A percentile compares a stretch with the other conserved stretches of the same genome.
Evolutionary conservation across 37 sponge, comb jelly and placozoan species (phyloP).

Genomic region (Ephydatia muelleri): DNA sequence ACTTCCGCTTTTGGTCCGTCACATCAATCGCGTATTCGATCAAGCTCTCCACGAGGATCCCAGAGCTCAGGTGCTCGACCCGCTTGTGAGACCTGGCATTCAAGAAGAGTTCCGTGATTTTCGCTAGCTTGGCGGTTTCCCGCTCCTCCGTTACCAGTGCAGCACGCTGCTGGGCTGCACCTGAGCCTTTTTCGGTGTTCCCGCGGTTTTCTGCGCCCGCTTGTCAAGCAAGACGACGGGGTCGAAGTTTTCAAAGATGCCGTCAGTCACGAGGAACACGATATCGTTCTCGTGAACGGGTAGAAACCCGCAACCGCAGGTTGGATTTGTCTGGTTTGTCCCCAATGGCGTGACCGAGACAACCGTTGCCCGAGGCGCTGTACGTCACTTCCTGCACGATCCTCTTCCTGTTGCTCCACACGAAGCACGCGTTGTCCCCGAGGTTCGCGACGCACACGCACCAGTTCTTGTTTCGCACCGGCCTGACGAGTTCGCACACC

Average conservation of each 20-base stretch:
- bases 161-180: too few relatives aligned
- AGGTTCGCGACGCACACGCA: slow-evolving; percentile 74
- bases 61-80: not conserved
- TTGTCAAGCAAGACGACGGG: slow-evolving; percentile 64
- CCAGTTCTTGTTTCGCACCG: slow-evolving; percentile 38
- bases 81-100: not conserved
- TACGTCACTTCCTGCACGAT: slow-evolving; percentile 76
- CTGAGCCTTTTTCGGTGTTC: not conserved
- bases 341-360: slow-evolving; percentile 70
- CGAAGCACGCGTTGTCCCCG: slow-evolving; percentile 70
- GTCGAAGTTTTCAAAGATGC: slow-evolving; percentile 79
- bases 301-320: slow-evolving; percentile 63
- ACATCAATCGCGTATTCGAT: slow-evolving; percentile 33
- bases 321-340: slow-evolving; percentile 77
- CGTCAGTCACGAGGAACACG: slow-evolving; percentile 71
- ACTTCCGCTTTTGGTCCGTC: slow-evolving; percentile 67
- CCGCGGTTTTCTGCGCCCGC: not conserved
- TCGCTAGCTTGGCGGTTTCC: not conserved
- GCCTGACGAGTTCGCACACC: slow-evolving; percentile 62
- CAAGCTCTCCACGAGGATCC: slow-evolving; percentile 40
- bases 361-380: slow-evolving; percentile 73
- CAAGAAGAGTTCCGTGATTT: not conserved
- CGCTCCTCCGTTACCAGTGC: not conserved
- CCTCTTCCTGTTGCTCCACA: slow-evolving; percentile 49
- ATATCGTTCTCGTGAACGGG: slow-evolving; percentile 59